phyloP scores from a whole-genome alignment of 1,140 invertebrate genomes.

The Neotoxoptera formosana region DNA sequence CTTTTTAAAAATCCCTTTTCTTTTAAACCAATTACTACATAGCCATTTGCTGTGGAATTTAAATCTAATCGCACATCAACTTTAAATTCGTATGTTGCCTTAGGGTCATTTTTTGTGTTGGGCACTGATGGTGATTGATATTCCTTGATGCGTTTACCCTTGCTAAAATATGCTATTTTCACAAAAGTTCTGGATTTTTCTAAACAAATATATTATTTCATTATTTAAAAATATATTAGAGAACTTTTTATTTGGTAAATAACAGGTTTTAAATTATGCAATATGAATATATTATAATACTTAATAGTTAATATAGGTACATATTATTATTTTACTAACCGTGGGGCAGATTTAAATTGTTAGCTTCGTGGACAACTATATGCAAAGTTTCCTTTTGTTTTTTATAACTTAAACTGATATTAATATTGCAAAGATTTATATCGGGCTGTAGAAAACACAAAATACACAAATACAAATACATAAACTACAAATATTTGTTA shows the following conservation, averaged over 20 bases:
- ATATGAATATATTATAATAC: not conserved
- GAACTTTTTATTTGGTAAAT: not conserved
- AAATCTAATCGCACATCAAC: conserved; percentile 57
- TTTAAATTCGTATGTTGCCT: conserved; percentile 53
- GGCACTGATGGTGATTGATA: conserved; percentile 57
- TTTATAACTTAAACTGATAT: conserved; percentile 46
- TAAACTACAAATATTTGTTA: not conserved
- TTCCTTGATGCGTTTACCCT: conserved; percentile 59
- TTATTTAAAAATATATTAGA: not conserved
- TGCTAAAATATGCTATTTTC: conserved; percentile 58
- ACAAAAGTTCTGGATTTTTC: conserved; percentile 59
- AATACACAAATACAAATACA: not conserved
- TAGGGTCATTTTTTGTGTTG: conserved; percentile 45
- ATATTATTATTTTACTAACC: conserved; percentile 44
- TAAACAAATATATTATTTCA: conserved; percentile 39
- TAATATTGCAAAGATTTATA: conserved; percentile 46
- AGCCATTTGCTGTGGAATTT: conserved; percentile 48
- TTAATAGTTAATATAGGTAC: not conserved
- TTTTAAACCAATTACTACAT: conserved; percentile 59
- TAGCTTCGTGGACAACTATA: conserved; percentile 47
- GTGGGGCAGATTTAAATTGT: conserved; percentile 19
- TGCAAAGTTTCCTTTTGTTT: conserved; percentile 50
- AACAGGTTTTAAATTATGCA: not conserved
- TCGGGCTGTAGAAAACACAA: not conserved
- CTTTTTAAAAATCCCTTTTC: conserved; percentile 59